Percentiles rank a stretch among this genome's conserved stretches.
phyloP scores from a whole-genome alignment of 2,797 vertebrate genomes.

The Psittacula derbiana region DNA sequence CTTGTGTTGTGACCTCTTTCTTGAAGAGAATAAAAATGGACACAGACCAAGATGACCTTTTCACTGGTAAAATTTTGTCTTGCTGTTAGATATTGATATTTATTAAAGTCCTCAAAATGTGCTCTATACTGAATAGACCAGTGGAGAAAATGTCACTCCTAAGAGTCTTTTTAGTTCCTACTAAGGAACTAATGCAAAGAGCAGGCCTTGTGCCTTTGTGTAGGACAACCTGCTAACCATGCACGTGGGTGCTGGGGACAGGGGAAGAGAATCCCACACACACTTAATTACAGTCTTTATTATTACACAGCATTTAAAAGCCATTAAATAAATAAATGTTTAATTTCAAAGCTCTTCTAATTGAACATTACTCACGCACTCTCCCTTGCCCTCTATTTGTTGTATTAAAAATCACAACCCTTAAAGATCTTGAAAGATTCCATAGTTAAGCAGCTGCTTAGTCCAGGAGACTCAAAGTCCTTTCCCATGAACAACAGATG shows the following conservation, averaged over 20 bases:
- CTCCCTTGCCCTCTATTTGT: constrained; percentile 33
- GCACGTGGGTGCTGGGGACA: accelerated
- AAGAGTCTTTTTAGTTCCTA: neutral
- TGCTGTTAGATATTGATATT: neutral
- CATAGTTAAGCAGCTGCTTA: constrained; percentile 24
- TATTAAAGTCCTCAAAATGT: neutral
- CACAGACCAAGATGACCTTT: neutral
- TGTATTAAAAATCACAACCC: constrained; percentile 41
- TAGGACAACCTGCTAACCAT: neutral
- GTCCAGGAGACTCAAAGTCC: neutral
- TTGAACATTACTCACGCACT: constrained; percentile 59
- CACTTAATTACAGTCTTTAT: constrained; percentile 6
- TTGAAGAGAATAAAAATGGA: neutral
- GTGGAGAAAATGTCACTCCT: neutral
- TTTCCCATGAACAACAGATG: neutral
- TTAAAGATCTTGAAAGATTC: constrained; percentile 32
- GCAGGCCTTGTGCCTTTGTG: neutral
- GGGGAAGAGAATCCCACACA: neutral
- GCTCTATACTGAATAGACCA: neutral
- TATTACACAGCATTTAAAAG: constrained; percentile 35
- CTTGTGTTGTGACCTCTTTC: neutral
- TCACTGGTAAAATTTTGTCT: neutral
- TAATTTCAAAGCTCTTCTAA: constrained; percentile 59
- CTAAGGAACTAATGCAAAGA: neutral
- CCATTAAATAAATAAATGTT: constrained; percentile 55